A percentile compares a stretch with the other conserved stretches of the same genome.
These are phyloP conservation scores for Palythoa caribaeorum DNA, from an alignment of 92 coral and sea anemone genomes.

Conservation along the genomic window DNA sequence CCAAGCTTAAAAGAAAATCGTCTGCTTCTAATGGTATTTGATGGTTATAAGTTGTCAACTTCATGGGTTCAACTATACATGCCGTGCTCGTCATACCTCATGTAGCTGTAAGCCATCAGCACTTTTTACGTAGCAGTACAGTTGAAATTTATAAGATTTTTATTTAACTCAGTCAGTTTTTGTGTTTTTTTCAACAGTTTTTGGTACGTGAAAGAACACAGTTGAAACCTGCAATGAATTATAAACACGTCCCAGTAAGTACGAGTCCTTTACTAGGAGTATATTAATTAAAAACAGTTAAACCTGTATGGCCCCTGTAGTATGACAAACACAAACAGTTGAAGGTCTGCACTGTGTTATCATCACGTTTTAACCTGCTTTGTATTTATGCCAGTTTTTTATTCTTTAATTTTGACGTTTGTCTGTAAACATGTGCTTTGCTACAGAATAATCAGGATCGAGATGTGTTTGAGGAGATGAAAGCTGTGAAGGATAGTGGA, in stretches of 20 bases:
- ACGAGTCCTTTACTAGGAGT: background rate
- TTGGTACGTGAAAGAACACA: constrained; percentile 73
- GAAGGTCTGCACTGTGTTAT: background rate
- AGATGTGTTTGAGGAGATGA: constrained; percentile 93
- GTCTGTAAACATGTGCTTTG: background rate
- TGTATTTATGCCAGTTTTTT: background rate
- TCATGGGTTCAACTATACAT: too few species aligned
- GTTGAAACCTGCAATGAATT: constrained; percentile 75
- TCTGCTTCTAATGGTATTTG: too few species aligned
- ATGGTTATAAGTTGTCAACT: too few species aligned
- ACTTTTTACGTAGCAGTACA: too few species aligned
- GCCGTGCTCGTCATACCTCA: too few species aligned
- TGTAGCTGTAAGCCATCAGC: too few species aligned
- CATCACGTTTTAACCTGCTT: background rate
- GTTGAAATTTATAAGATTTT: too few species aligned
- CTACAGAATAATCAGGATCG: constrained; percentile 84
- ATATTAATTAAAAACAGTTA: background rate
- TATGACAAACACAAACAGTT: background rate
- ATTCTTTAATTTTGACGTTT: background rate
- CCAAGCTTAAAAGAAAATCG: too few species aligned
- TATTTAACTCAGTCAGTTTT: background rate
- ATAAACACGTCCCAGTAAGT: constrained; percentile 75
- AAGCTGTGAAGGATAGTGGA: constrained; percentile 82
- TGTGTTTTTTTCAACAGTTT: constrained; percentile 61
- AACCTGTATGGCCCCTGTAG: background rate